Evolutionary conservation across 1,140 invertebrate species (phyloP), one percentile per base, ranked within the genome.

Genomic region (Diorhabda carinulata): DNA sequence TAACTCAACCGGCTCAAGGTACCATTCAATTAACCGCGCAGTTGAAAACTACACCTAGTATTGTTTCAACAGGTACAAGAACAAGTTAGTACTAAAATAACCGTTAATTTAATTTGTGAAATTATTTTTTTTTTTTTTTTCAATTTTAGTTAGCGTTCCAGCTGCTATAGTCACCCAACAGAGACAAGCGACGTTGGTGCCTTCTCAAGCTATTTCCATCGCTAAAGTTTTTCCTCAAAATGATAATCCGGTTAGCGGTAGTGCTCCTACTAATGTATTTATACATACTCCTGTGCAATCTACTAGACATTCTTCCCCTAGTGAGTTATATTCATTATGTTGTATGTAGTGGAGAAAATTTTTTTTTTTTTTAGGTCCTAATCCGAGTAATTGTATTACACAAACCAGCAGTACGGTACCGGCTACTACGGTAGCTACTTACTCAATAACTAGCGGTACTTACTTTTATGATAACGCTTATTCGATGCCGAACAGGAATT

Each of bases 201-300:
- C 79, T 7, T 69, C 78, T 5, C 78, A 81, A 71, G 66, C 78
- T 45, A 78, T 80, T 67, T 75, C 78, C 2, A 78, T 81, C 59
- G 74, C 75, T 5, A 81, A 78, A 74, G 79, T 79, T 5, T 79
- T 77, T 73, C 70, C 77, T 60, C 73, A 74, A 67, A 73, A 45
- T n/a, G 79, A 78, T 57, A 75, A 68, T 62, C 76, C 72, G 67
- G 72, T 67, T 44, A 70, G 62, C 43, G 45, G 63, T 52, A 70
- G 72, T 40, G 41, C 72, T 41, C 66, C 70, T 8, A 71, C 73
- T n/a, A 78, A 71, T 72, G 75, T 78, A 45, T 78, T 77, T 61
- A 78, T 79, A 56, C 77, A 78, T 64, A 64, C 76, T 4, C 71
- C 77, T 7, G 67, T 79, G 8, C 70, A 74, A 59, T 71, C 76